These are phyloP conservation scores for Vultur gryphus DNA, from an alignment of 2,797 vertebrate genomes.

Conservation along the genomic window DNA sequence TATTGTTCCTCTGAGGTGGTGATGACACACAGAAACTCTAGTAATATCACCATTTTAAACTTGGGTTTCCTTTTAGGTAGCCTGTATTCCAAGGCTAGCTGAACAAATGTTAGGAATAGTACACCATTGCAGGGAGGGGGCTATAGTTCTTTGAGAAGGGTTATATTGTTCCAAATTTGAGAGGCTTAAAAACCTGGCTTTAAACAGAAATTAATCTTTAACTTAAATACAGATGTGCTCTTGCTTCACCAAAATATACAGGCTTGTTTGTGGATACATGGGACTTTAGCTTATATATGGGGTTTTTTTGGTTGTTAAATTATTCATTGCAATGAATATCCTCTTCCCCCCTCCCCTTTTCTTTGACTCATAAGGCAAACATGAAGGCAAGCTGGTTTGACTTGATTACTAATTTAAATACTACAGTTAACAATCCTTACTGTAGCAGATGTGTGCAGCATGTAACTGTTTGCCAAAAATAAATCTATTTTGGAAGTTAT, in stretches of 20 bases:
- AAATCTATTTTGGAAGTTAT: background rate
- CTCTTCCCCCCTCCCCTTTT: background rate
- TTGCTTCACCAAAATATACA: background rate
- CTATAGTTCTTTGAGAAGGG: background rate
- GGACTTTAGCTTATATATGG: background rate
- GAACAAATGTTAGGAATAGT: background rate
- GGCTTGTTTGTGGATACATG: background rate
- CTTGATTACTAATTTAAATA: background rate
- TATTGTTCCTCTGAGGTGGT: background rate
- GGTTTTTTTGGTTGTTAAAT: background rate
- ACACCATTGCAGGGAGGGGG: background rate
- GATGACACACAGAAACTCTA: background rate
- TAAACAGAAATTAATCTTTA: background rate
- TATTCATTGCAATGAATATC: background rate
- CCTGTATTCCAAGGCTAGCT: background rate
- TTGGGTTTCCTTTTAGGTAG: background rate
- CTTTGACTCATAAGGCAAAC: background rate
- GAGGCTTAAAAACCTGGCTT: background rate
- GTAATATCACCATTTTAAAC: background rate
- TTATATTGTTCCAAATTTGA: background rate
- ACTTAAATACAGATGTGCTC: background rate
- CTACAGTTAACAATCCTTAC: background rate
- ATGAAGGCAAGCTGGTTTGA: background rate
- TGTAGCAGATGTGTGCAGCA: background rate
- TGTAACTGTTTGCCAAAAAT: background rate